Evolutionary conservation across 1,140 invertebrate genomes (phyloP), one percentile per base, ranked within the genome.

Genomic region (Harlomillsia oculata): DNA sequence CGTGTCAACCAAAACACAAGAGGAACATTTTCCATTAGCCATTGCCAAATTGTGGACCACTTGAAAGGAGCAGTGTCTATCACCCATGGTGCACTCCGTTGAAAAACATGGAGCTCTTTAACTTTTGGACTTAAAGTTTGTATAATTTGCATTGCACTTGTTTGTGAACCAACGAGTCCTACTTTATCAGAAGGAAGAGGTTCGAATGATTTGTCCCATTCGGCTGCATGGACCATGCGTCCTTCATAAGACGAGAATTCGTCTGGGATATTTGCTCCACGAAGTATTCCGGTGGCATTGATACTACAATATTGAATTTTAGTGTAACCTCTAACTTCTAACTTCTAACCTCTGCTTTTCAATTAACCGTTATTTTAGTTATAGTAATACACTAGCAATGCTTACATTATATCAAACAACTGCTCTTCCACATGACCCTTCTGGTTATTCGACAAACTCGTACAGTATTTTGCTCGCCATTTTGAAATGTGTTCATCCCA

Each of bases 141-240:
- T 16, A 63, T 60, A 5, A 63, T 49, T 54, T 63, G 62, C 26
- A 57, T 40, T 0, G 56, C 57, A 53, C 40, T 56, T 6, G 62
- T 40, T 9, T 57, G 56, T 23, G 37, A 56, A 5, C 62, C 62
- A 25, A 63, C 43, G 5, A 62, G 29, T 5, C 48, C 60, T 11
- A 62, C 60, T 5, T 18, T 23, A 49, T 62, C 23, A 11, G 20
- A 54, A 30, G 9, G 28, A 37, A 45, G 13, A 26, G 57, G 14
- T 11, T 53, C 39, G 20, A 62, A 26, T 4, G 34, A 23, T 13
- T 21, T 13, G 29, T 62, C 40, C 60, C 60, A 62, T 34, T 48
- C 3, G 5, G 45, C 40, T 5, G 59, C 39, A 28, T 53, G 53
- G 43, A 55, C 32, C 20, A 53, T 43, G n/a, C 23, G 11, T 13